Base-by-base conservation (phyloP, 2,113 vertebrate genomes). In the Chionodraco myersi region DNA sequence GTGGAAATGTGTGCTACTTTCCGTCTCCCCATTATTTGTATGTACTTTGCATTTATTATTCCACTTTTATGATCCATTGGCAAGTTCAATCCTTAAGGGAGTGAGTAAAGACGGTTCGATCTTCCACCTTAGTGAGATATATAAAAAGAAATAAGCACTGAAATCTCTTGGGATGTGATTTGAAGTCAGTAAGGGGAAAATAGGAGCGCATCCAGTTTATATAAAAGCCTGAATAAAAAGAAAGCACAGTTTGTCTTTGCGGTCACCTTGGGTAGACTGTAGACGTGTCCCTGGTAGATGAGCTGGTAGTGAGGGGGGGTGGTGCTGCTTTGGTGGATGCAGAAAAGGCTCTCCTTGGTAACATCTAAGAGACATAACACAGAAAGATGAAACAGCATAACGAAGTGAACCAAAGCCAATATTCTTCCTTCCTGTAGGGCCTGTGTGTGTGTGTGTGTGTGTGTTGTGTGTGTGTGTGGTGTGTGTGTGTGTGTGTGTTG, bases 281-380 rank as follows among this genome's bases (percentile, higher is more conserved):
- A 97, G 68, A 97, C 90, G 2, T 99, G 95, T 30, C 96, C 93
- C 81, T 98, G 96, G 62, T 99, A 98, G 86, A 99, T 95, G 1
- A 99, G 96, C 89, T 99, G 97, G 60, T 97, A 99, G 88, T 99
- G 97, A 23, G 98, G 98, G 0, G 98, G 97, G 54, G 95, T 96
- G 84, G 95, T 92, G 92, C 95, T 96, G 91, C 96, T 98, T 77
- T 99, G 98, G 90, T 98, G 96, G 91, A 99, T 92, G 93, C 97
- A 98, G 78, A 99, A 97, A 1, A 97, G 93, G 44, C 97, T 99
- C 83, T 99, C 97, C 0, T 99, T 99, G 0, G 96, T 95, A 54
- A 95, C 92, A 83, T 99, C 98, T 99, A 72, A 34, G 41, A 71
- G 2, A 81, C 52, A 82, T 9, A 66, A 72, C 49, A 74, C 45